Percentiles rank a stretch among this genome's conserved stretches.
These are phyloP conservation scores for Stichopus horrens DNA, from an alignment of 53 echinoderm and acorn worm genomes.

Conservation along the genomic window DNA sequence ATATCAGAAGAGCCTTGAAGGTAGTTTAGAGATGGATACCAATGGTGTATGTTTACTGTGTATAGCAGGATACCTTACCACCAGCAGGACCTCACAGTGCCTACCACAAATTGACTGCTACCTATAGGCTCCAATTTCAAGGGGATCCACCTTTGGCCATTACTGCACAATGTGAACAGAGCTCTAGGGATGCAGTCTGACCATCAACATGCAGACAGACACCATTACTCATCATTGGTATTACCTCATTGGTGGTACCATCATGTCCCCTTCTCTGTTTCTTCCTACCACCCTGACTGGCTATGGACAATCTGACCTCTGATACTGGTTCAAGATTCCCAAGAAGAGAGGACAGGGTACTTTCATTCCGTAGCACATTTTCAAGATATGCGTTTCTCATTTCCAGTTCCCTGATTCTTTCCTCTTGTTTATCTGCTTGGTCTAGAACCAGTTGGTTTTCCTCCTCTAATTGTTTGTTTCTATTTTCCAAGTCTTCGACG, in stretches of 20 bases:
- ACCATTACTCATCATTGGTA: conserved; percentile 57
- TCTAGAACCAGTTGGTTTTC: conserved; percentile 58
- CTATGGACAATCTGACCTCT: conserved; percentile 55
- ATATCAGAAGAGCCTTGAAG: background rate
- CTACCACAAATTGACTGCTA: too few relatives aligned
- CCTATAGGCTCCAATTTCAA: too few relatives aligned
- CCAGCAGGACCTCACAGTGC: too few relatives aligned
- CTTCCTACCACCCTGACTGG: conserved; percentile 22
- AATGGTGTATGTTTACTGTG: background rate
- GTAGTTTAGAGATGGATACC: too few relatives aligned
- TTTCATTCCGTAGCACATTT: conserved; percentile 74
- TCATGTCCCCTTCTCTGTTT: background rate
- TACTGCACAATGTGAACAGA: conserved; percentile 71
- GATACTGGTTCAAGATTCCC: conserved; percentile 52
- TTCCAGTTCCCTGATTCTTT: conserved; percentile 58
- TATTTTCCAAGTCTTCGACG: conserved; percentile 56
- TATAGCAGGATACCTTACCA: too few relatives aligned
- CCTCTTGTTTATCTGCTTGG: conserved; percentile 39
- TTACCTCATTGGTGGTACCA: background rate
- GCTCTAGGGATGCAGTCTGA: conserved; percentile 62
- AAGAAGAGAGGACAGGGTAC: conserved; percentile 66
- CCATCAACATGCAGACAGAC: conserved; percentile 83
- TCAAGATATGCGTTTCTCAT: conserved; percentile 67
- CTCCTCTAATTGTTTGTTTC: conserved; percentile 48
- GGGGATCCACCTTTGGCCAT: conserved; percentile 55